Evolutionary conservation across 2,888 invertebrate genomes (phyloP).

Genomic region (Julus scanicus): DNA sequence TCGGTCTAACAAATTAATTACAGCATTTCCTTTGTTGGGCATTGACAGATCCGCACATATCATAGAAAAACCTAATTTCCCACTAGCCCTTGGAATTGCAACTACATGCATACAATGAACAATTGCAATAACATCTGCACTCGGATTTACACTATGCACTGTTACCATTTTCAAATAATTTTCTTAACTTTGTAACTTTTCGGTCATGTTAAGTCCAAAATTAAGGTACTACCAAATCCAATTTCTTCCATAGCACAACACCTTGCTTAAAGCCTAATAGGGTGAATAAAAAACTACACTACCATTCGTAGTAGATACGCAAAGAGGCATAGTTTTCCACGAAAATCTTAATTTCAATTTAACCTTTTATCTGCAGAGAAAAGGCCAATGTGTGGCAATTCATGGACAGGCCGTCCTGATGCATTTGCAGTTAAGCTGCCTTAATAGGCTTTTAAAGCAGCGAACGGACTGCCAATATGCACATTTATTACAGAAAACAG

Average conservation of each 20-base stretch:
- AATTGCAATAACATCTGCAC: background rate
- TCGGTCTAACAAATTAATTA: conserved; percentile 12
- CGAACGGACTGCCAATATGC: conserved; percentile 27
- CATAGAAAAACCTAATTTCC: background rate
- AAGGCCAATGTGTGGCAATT: background rate
- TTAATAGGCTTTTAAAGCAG: conserved; percentile 33
- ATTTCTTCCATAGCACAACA: conserved; percentile 4
- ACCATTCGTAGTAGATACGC: background rate
- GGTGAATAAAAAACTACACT: background rate
- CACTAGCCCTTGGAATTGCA: conserved; percentile 20
- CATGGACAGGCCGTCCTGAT: conserved; percentile 19
- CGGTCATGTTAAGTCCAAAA: background rate
- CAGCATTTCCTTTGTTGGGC: conserved; percentile 1
- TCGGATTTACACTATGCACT: no score
- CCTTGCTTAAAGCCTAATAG: background rate
- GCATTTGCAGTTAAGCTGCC: conserved; percentile 33
- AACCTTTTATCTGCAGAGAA: background rate
- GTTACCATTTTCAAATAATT: background rate
- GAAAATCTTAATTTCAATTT: conserved; percentile 10
- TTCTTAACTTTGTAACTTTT: background rate
- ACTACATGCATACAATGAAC: background rate
- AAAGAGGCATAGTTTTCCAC: background rate
- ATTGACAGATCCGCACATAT: background rate
- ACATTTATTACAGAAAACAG: conserved; percentile 20
- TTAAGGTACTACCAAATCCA: background rate